Evolutionary conservation across 2,888 invertebrate species (phyloP).

Genomic region (Cataglyphis albicans): DNA sequence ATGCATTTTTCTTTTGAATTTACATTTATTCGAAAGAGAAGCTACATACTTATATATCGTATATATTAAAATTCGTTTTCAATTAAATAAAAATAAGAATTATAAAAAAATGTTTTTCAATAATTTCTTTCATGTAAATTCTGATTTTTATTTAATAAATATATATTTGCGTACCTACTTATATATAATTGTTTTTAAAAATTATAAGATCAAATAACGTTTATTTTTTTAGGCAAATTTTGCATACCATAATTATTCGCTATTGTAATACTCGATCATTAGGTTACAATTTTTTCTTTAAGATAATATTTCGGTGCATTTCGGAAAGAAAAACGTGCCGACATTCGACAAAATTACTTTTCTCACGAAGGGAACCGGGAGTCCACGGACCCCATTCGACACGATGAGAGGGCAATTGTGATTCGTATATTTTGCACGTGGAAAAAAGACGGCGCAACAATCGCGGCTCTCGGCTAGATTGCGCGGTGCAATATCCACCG

Average conservation of each 20-base stretch:
- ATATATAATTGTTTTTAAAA: not conserved
- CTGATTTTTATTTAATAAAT: not conserved
- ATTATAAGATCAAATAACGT: not conserved
- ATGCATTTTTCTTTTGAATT: too few species aligned
- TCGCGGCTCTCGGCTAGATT: slow-evolving; percentile 54
- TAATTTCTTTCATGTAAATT: not conserved
- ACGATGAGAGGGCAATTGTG: slow-evolving; percentile 62
- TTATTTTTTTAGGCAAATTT: not conserved
- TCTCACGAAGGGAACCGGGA: not conserved
- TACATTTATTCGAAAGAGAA: too few species aligned
- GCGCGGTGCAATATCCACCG: slow-evolving; percentile 62
- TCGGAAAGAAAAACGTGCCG: not conserved
- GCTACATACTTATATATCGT: too few species aligned
- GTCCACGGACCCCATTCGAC: slow-evolving; percentile 25
- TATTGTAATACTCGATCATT: not conserved
- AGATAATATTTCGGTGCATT: not conserved
- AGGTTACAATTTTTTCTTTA: not conserved
- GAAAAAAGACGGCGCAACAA: slow-evolving; percentile 55
- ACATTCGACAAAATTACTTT: slow-evolving; percentile 40
- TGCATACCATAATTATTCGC: not conserved
- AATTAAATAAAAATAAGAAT: not conserved
- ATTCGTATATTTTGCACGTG: slow-evolving; percentile 56
- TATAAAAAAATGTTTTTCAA: not conserved
- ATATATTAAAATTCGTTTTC: too few species aligned
- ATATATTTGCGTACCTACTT: not conserved